phyloP scores from a whole-genome alignment of 1,140 invertebrate species.

The Sinella curviseta region DNA sequence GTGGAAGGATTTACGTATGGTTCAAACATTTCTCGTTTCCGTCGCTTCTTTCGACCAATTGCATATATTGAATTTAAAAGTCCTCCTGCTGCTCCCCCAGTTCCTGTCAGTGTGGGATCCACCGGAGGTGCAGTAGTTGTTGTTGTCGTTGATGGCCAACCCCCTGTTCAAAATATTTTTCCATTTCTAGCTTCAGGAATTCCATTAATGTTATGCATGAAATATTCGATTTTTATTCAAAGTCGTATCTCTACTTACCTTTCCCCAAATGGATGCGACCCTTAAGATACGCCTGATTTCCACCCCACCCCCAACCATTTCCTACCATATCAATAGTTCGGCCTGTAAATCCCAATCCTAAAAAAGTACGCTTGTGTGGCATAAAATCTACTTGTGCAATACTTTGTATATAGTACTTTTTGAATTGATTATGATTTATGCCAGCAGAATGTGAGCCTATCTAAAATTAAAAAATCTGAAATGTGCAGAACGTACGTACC shows the following conservation, averaged over 20 bases:
- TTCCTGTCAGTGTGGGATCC: not conserved
- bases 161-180: too few relatives aligned
- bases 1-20: constrained; percentile 17
- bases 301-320: not conserved
- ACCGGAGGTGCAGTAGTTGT: not conserved
- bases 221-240: too few relatives aligned
- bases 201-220: too few relatives aligned
- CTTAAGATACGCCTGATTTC: not conserved
- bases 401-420: too few relatives aligned
- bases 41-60: not conserved
- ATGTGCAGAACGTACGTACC: too few relatives aligned
- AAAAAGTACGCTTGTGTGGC: not conserved
- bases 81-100: not conserved
- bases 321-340: constrained; percentile 19
- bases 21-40: not conserved
- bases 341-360: constrained; percentile 16
- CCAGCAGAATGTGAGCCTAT: too few relatives aligned
- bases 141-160: not conserved
- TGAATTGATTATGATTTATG: not conserved
- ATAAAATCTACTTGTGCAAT: not conserved
- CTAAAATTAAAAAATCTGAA: too few relatives aligned
- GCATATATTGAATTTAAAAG: not conserved
- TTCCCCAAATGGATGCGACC: not conserved
- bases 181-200: too few relatives aligned
- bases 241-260: constrained; percentile 4